Evolutionary conservation across 2,888 invertebrate genomes (phyloP), one percentile per base, ranked within the genome.

Genomic region (Noctuana brunneofusca): DNA sequence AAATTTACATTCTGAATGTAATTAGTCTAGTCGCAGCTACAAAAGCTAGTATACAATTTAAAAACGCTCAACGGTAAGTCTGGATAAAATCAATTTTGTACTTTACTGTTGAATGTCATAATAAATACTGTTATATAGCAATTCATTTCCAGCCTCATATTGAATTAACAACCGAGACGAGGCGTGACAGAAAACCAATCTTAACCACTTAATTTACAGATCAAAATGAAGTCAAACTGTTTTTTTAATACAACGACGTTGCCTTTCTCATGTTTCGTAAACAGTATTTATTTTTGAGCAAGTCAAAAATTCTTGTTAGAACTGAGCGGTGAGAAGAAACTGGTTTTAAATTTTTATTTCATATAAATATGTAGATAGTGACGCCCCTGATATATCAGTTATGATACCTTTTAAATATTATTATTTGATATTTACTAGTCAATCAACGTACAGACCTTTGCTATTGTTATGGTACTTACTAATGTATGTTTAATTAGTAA

Each of bases 281-380:
- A 86, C 84, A 86, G 84, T 89, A 88, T 89, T 89, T 88, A 89
- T 89, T 87, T 89, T 88, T 83, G 87, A 86, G 83, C 79, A 84
- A 84, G 85, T 82, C 86, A 75, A 85, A 73, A 89, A 89, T 89
- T 89, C 87, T 89, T 87, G 89, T 89, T 89, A 89, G 89, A 88
- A 84, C 78, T 83, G 76, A 79, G 80, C 81, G 83, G 80, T 81
- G 79, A 79, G 82, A 76, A 74, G 75, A 69, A 89, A 89, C 88
- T 75, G 89, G 89, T 89, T 90, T 81, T 69, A 77, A 83, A 82
- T 80, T 81, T 70, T 84, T 87, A 83, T 82, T 82, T 85, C 80
- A 79, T 83, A 84, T 86, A 84, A 82, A 85, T 85, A 87, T 84
- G 85, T 85, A 83, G 84, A 86, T 84, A 84, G 84, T 81, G 72